These are phyloP conservation scores for Calameuta idolon DNA, from an alignment of 2,888 invertebrate genomes.

Conservation along the genomic window DNA sequence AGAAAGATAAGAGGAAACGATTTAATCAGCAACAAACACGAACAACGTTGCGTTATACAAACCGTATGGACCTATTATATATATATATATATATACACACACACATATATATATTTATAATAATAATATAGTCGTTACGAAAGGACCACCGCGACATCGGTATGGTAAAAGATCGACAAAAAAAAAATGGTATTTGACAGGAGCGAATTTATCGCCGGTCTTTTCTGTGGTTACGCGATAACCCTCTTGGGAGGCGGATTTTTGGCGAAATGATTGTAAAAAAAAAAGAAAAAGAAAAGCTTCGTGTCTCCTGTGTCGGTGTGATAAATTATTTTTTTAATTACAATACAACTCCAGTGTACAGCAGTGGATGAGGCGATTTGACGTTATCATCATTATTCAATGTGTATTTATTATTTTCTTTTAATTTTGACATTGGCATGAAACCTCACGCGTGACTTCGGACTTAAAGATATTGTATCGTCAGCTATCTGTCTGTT, in stretches of 20 bases:
- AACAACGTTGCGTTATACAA: slow-evolving; percentile 16
- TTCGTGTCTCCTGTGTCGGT: not conserved
- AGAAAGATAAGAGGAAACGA: slow-evolving; percentile 4
- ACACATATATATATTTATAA: slow-evolving; percentile 52
- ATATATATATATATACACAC: slow-evolving; percentile 40
- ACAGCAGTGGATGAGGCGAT: not conserved
- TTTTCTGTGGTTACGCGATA: not conserved
- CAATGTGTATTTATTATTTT: not conserved
- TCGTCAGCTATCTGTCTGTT: not conserved
- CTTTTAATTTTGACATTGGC: not conserved
- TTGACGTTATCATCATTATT: not conserved
- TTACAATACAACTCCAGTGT: not conserved
- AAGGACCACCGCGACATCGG: slow-evolving; percentile 56
- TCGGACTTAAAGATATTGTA: not conserved
- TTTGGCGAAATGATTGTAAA: not conserved
- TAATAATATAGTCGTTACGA: slow-evolving; percentile 57
- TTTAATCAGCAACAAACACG: not conserved
- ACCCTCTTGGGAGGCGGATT: not conserved
- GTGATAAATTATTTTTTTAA: not conserved
- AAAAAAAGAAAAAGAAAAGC: not conserved
- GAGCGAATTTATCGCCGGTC: slow-evolving; percentile 1
- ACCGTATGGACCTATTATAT: slow-evolving; percentile 55
- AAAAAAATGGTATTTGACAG: slow-evolving; percentile 11
- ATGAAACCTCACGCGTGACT: not conserved
- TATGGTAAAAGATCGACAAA: slow-evolving; percentile 37